Percentiles rank a stretch among this genome's conserved stretches.
Conservation (phyloP, 2,888 invertebrate genomes). For the Orthosia cruda region DNA sequence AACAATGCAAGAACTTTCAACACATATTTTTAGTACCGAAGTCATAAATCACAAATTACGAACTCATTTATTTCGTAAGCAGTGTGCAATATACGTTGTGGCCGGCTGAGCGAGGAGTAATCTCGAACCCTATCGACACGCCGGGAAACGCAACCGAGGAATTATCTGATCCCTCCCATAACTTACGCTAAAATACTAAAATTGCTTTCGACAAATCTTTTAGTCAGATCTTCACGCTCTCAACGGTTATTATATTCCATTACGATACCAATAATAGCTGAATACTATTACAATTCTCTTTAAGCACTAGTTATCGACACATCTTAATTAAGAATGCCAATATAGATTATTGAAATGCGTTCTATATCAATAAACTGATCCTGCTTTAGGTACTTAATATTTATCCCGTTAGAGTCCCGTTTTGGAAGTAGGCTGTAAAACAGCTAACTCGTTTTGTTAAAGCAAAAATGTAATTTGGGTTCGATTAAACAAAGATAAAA, state of each 20-base stretch:
- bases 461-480: constrained; percentile 28
- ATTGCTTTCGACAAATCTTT: constrained; percentile 90
- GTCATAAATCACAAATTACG: constrained; percentile 46
- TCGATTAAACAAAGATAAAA: constrained; percentile 21
- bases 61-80: constrained; percentile 67
- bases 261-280: constrained; percentile 88
- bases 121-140: constrained; percentile 84
- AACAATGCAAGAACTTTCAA: not conserved
- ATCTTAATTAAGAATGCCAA: constrained; percentile 82
- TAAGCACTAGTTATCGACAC: constrained; percentile 74
- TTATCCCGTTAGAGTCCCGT: constrained; percentile 57
- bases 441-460: constrained; percentile 10
- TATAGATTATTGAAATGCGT: constrained; percentile 70
- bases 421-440: constrained; percentile 23
- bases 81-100: constrained; percentile 58
- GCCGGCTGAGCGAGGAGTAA: constrained; percentile 75
- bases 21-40: constrained; percentile 5
- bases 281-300: constrained; percentile 85
- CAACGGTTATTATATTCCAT: constrained; percentile 89
- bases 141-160: constrained; percentile 85
- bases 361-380: constrained; percentile 67
- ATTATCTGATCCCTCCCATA: constrained; percentile 90
- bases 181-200: constrained; percentile 90
- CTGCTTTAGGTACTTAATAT: constrained; percentile 22
- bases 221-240: constrained; percentile 90